Conservation (phyloP, 2,888 invertebrate species). For the Alsophila aescularia region DNA sequence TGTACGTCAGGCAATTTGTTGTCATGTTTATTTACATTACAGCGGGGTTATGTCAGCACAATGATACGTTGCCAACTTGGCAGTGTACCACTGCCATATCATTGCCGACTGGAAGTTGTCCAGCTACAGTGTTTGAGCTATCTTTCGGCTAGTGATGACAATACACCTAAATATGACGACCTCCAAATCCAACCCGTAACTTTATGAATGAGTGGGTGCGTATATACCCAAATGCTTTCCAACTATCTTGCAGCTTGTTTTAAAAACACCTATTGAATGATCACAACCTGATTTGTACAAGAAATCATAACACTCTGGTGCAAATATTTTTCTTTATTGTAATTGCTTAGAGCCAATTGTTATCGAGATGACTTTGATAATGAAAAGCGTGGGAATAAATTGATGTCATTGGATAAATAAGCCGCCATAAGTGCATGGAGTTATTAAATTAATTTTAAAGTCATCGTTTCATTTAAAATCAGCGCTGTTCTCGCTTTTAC, state of each 20-base stretch:
- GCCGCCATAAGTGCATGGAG: slow-evolving; percentile 17
- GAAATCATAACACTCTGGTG: slow-evolving; percentile 63
- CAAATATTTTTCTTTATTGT: slow-evolving; percentile 71
- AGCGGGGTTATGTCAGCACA: no score
- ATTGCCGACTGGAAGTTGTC: no score
- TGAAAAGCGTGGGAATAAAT: slow-evolving; percentile 58
- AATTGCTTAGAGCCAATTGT: slow-evolving; percentile 51
- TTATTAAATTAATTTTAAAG: slow-evolving; percentile 22
- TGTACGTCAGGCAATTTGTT: no score
- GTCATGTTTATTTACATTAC: no score
- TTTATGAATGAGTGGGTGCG: no score
- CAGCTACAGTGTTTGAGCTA: no score
- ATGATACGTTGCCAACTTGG: no score
- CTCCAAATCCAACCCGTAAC: no score
- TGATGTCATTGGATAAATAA: slow-evolving; percentile 26
- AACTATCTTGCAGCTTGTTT: slow-evolving; percentile 46
- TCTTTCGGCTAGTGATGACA: no score
- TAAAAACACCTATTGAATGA: slow-evolving; percentile 54
- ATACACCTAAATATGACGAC: no score
- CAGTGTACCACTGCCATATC: no score
- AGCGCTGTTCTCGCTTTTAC: slow-evolving; percentile 74
- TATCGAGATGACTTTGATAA: slow-evolving; percentile 52
- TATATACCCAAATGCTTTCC: no score
- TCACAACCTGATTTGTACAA: slow-evolving; percentile 59
- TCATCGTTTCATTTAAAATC: slow-evolving; percentile 44